Conservation (phyloP, 2,888 invertebrate species). For the Tortrix viridana region DNA sequence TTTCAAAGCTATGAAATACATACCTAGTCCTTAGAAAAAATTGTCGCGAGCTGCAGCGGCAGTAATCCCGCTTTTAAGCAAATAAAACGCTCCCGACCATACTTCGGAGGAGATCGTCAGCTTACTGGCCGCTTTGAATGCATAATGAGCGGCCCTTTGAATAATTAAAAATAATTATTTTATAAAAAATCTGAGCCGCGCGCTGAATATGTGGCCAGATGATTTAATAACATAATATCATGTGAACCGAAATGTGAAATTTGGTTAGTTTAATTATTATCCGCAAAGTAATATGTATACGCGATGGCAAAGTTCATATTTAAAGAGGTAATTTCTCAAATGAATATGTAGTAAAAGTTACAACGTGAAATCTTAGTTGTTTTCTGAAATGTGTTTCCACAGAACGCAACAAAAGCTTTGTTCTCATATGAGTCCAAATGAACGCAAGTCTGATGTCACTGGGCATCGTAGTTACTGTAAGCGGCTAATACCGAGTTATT, state of each 20-base stretch:
- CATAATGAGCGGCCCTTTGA: constrained; percentile 61
- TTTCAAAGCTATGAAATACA: constrained; percentile 44
- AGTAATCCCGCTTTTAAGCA: constrained; percentile 63
- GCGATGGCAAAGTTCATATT: not conserved
- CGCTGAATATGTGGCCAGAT: constrained; percentile 20
- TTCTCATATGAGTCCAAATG: constrained; percentile 9
- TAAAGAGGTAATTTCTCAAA: too few species aligned
- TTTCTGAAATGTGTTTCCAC: too few species aligned
- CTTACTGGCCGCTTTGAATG: constrained; percentile 60
- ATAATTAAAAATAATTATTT: constrained; percentile 55
- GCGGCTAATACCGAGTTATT: constrained; percentile 37
- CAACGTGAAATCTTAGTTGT: too few species aligned
- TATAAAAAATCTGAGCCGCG: constrained; percentile 32
- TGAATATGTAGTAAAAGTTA: too few species aligned
- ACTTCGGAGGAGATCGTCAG: constrained; percentile 53
- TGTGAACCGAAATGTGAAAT: not conserved
- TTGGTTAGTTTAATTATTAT: not conserved
- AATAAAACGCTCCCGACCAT: constrained; percentile 52
- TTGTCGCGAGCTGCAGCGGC: constrained; percentile 49
- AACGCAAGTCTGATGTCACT: constrained; percentile 21
- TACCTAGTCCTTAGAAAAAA: constrained; percentile 51
- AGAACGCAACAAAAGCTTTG: constrained; percentile 10
- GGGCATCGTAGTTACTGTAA: constrained; percentile 27
- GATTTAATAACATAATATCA: constrained; percentile 13
- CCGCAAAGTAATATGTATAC: too few species aligned